Evolutionary conservation across 2,113 vertebrate genomes (phyloP).

Genomic region (Psephotus haematonotus): DNA sequence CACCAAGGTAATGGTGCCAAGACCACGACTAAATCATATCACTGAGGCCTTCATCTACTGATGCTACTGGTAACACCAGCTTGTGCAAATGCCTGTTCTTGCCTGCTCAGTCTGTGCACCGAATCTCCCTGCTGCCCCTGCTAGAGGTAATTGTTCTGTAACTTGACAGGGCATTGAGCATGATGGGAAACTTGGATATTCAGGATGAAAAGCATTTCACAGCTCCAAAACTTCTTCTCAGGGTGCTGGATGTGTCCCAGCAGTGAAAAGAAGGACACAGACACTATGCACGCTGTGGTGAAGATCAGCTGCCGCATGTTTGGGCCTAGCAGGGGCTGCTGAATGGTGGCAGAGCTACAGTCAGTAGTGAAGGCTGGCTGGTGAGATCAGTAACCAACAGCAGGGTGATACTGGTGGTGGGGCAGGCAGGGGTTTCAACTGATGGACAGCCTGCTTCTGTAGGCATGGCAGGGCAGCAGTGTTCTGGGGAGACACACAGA

Average conservation of each 20-base stretch:
- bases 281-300: fast-evolving
- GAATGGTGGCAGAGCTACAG: neutral
- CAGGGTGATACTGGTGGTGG: neutral
- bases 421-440: neutral
- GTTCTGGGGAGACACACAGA: neutral
- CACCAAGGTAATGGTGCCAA: no score
- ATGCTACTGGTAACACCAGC: no score
- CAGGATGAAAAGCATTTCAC: neutral
- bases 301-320: neutral
- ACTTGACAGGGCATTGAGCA: neutral
- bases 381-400: neutral
- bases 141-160: neutral
- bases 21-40: neutral
- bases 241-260: neutral
- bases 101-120: neutral
- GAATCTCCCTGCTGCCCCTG: neutral
- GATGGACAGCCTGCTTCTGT: neutral
- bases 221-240: neutral
- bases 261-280: neutral
- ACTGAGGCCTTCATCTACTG: neutral
- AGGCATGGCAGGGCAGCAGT: neutral
- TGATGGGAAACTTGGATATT: neutral
- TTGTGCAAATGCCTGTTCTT: neutral
- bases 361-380: neutral
- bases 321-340: neutral